Percentiles rank a stretch among this genome's conserved stretches.
Evolutionary conservation across 2,797 vertebrate species (phyloP).

Genomic region (Sphaeramia orbicularis): DNA sequence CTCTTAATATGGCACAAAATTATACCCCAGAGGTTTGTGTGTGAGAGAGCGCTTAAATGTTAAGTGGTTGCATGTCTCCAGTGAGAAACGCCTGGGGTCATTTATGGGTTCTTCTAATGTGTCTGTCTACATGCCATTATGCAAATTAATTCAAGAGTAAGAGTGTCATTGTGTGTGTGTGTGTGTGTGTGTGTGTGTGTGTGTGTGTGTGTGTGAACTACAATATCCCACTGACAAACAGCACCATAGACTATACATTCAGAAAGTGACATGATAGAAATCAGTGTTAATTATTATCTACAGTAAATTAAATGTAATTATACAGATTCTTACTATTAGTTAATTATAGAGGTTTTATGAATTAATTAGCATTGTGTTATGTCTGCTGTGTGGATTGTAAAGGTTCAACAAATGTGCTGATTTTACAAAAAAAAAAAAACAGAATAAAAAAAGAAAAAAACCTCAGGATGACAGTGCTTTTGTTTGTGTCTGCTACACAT

Average conservation of each 20-base stretch:
- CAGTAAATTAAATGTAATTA: conserved; percentile 39
- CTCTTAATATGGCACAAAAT: conserved; percentile 63
- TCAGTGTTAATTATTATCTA: conserved; percentile 45
- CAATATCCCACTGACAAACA: conserved; percentile 11
- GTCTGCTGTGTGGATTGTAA: not conserved
- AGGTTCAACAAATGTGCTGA: conserved; percentile 26
- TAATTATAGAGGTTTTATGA: conserved; percentile 30
- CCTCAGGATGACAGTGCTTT: not conserved
- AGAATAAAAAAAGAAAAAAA: conserved; percentile 9
- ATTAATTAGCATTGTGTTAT: conserved; percentile 42
- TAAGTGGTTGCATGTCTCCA: conserved; percentile 53
- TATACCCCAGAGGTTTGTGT: conserved; percentile 29
- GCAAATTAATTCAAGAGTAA: conserved; percentile 63
- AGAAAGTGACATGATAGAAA: conserved; percentile 26
- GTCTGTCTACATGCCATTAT: conserved; percentile 66
- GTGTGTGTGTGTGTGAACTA: not conserved
- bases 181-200: not conserved
- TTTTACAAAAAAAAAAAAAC: not conserved
- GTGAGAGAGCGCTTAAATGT: conserved; percentile 9
- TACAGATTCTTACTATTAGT: conserved; percentile 28
- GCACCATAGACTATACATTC: conserved; percentile 16
- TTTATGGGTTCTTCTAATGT: conserved; percentile 58
- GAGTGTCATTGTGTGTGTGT: conserved; percentile 1
- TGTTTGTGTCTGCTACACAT: not conserved
- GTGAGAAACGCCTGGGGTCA: conserved; percentile 64